phyloP scores from a whole-genome alignment of 2,113 vertebrate species.

The Phrynosoma platyrhinos region DNA sequence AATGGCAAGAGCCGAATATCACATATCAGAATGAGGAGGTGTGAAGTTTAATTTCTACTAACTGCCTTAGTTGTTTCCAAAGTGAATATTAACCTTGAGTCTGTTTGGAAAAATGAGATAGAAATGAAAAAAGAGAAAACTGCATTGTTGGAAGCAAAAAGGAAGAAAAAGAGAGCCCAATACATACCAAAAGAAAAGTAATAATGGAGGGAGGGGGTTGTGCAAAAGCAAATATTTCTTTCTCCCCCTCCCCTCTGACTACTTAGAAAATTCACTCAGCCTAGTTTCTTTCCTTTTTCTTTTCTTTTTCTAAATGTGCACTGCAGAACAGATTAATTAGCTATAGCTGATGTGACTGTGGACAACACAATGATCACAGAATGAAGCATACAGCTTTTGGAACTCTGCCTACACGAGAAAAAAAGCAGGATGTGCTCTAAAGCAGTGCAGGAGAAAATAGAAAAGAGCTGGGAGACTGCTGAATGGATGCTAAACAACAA shows the following conservation, averaged over 20 bases:
- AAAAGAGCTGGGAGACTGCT: slow-evolving; percentile 2
- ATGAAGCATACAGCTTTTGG: not conserved
- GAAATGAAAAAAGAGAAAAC: not conserved
- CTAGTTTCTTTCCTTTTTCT: not conserved
- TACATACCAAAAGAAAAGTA: not conserved
- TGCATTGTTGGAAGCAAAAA: not conserved
- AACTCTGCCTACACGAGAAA: slow-evolving; percentile 21
- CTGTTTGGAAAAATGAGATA: not conserved
- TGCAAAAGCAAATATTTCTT: not conserved
- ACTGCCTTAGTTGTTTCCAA: slow-evolving; percentile 27
- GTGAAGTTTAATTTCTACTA: slow-evolving; percentile 46
- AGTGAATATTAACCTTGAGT: slow-evolving; percentile 35
- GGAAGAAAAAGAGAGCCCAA: not conserved
- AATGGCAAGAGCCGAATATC: slow-evolving; percentile 6
- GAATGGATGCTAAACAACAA: not conserved
- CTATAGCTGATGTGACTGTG: slow-evolving; percentile 49
- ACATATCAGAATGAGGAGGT: slow-evolving; percentile 14
- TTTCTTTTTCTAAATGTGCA: not conserved
- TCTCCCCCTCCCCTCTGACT: not conserved
- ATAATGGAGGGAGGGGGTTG: not conserved
- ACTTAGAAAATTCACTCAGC: slow-evolving; percentile 27
- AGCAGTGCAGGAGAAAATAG: not conserved
- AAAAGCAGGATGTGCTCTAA: slow-evolving; percentile 24
- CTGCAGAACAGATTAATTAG: slow-evolving; percentile 51
- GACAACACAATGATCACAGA: slow-evolving; percentile 40